Evolutionary conservation across 2,113 vertebrate species (phyloP).

Genomic region (Pituophis catenifer): DNA sequence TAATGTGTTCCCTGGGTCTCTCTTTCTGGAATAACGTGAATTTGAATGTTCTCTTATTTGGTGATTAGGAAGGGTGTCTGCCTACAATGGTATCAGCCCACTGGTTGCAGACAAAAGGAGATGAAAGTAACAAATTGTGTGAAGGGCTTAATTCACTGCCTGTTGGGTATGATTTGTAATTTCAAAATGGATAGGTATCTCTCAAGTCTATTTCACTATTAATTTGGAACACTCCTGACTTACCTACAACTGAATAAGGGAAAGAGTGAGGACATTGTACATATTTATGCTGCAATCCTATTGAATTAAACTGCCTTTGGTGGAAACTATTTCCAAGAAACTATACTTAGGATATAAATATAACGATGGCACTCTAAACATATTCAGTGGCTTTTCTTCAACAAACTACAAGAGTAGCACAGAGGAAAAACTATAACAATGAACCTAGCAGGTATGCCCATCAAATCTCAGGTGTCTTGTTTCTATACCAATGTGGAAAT

Average conservation of each 20-base stretch:
- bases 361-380: neutral
- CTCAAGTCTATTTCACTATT: neutral
- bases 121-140: neutral
- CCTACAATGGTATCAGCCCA: neutral
- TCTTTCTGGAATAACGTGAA: neutral
- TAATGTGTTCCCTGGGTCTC: neutral
- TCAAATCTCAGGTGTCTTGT: neutral
- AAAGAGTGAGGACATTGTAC: neutral
- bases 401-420: neutral
- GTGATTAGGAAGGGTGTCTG: neutral
- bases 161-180: neutral
- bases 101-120: neutral
- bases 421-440: neutral
- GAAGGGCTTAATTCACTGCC: neutral
- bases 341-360: neutral
- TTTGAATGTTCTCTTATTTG: neutral
- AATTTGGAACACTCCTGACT: neutral
- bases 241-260: neutral
- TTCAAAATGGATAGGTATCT: neutral
- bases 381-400: neutral
- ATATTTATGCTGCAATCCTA: neutral
- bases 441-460: neutral
- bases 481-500: neutral
- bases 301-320: neutral
- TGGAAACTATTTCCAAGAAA: neutral